These are phyloP conservation scores for Pseudomyrmex gracilis DNA, from an alignment of 1,140 invertebrate species.

Conservation along the genomic window DNA sequence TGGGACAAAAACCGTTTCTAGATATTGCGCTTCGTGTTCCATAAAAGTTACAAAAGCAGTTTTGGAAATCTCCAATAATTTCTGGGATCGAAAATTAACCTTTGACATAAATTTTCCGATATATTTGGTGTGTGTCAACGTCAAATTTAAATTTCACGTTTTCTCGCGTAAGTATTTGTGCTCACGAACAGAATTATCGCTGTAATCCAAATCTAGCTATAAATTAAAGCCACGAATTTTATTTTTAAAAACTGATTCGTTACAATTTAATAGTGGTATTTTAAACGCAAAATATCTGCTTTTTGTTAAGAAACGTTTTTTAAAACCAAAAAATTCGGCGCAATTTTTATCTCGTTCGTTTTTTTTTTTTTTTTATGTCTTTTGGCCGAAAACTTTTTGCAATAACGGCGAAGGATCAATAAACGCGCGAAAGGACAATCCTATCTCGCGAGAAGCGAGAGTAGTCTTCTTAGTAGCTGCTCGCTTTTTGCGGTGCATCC, in stretches of 20 bases:
- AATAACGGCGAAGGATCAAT: not conserved
- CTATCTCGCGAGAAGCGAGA: conserved; percentile 19
- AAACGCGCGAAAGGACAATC: not conserved
- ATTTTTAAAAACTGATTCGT: not conserved
- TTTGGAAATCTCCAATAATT: too few relatives aligned
- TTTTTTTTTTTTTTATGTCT: too few relatives aligned
- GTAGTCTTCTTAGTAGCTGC: conserved; percentile 8
- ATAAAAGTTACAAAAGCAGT: not conserved
- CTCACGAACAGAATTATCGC: too few relatives aligned
- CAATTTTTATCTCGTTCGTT: not conserved
- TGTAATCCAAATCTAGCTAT: not conserved
- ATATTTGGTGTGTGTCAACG: too few relatives aligned
- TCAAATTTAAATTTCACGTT: too few relatives aligned
- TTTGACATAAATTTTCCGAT: not conserved
- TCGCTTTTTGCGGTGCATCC: conserved; percentile 49
- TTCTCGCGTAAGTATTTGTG: too few relatives aligned
- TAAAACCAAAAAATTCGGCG: not conserved
- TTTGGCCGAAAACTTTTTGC: not conserved
- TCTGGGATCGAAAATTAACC: too few relatives aligned
- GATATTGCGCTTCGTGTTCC: not conserved
- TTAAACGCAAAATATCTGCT: not conserved
- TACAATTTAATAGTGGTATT: not conserved
- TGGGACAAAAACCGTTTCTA: conserved; percentile 29
- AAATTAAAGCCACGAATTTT: not conserved
- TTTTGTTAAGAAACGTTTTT: conserved; percentile 1